A percentile compares a stretch with the other conserved stretches of the same genome.
Evolutionary conservation across 2,797 vertebrate species (phyloP).

Genomic region (Menidia menidia): DNA sequence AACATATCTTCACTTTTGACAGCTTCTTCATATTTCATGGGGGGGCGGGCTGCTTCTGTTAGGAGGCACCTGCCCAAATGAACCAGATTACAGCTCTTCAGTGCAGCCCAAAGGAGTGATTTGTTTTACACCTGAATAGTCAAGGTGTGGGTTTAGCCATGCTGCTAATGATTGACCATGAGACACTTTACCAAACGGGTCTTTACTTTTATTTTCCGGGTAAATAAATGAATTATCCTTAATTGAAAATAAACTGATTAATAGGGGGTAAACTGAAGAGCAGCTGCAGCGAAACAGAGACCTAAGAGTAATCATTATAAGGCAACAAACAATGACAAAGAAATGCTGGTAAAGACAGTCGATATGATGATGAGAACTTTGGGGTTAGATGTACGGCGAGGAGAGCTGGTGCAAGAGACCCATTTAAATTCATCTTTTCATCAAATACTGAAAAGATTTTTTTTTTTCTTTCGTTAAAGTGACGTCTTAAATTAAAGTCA

Average conservation of each 20-base stretch:
- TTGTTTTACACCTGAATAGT: constrained; percentile 23
- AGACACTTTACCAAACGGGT: constrained; percentile 7
- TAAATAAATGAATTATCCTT: constrained; percentile 48
- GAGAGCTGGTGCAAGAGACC: constrained; percentile 51
- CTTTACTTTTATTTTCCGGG: constrained; percentile 29
- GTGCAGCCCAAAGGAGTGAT: constrained; percentile 44
- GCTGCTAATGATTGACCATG: constrained; percentile 33
- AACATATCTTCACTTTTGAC: constrained; percentile 14
- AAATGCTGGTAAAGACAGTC: constrained; percentile 74
- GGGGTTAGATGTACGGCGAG: constrained; percentile 14
- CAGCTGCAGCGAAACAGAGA: constrained; percentile 66
- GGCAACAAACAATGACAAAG: constrained; percentile 80
- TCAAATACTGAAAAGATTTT: constrained; percentile 16
- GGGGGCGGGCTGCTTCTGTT: constrained; percentile 55
- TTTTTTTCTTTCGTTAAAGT: constrained; percentile 46
- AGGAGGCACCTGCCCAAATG: constrained; percentile 52
- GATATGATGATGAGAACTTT: constrained; percentile 46
- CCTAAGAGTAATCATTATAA: constrained; percentile 77
- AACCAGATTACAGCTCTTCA: constrained; percentile 49
- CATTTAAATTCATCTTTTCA: constrained; percentile 41
- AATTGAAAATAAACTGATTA: constrained; percentile 57
- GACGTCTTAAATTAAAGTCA: constrained; percentile 43
- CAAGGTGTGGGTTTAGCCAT: constrained; percentile 24
- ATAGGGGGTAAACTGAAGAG: constrained; percentile 57
- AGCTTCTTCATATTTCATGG: too few relatives aligned